Base-by-base conservation (phyloP, 92 coral and sea anemone genomes). In the Galaxea fascicularis region DNA sequence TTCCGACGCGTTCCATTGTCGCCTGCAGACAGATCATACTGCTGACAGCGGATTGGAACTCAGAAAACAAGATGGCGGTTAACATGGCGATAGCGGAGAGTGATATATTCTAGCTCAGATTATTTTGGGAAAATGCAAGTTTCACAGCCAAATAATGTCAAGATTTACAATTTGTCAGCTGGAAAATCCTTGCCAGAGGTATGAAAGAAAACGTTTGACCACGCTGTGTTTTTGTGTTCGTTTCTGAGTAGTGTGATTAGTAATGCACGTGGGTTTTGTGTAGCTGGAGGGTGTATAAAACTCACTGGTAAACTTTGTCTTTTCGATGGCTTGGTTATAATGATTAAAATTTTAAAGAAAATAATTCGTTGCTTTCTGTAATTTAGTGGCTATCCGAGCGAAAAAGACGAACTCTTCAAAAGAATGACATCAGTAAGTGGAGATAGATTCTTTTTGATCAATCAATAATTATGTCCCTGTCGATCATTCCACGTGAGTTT, bases 161-260 rank as follows among this genome's bases (percentile, higher is more conserved):
- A 96, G 74, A 96, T 96, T 68, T 96, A 96, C 87, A 96, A 94
- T 49, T 88, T 96, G 1, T 96, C 99, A 27, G 99, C 98, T 30
- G 99, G 99, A 10, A 96, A 94, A 84, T 92, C 95, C 9, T 83
- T 96, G 76, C 99, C 99, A 65, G 99, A 96, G 95, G 99, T 96
- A 90, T 49, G 83, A 10, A 35, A 4, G 49, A 64, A 28, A 41
- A 0, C 1, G 54, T 35, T 21, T 58, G 12, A 21, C 3, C 26
- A 28, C 49, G 3, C 15, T 57, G 21, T 66, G 22, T 53, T 29
- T 2, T 21, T 57, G 21, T 66, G 22, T 53, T 29, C n/a, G 45
- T 45, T 28, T 26, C 27, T 17, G 18, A 10, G n/a, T 12, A 45
- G 27, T 30, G n/a, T 41, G 27, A 4, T 6, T 16, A 21, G 65